phyloP scores from a whole-genome alignment of 2,888 invertebrate species.

The Nematopogon swammerdamellus region DNA sequence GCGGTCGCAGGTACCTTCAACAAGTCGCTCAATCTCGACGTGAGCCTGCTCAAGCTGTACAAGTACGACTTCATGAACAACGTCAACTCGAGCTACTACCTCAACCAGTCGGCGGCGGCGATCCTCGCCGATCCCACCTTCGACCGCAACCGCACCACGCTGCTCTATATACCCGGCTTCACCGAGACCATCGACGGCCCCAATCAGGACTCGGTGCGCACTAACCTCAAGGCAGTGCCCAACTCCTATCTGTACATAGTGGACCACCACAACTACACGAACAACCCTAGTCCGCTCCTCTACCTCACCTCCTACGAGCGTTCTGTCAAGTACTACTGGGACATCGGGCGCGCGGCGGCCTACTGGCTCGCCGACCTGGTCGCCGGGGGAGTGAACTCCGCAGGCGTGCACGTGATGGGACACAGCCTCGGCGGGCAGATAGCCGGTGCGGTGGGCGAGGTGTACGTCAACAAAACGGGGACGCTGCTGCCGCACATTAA shows the following conservation, averaged over 20 bases:
- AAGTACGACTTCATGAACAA: constrained; percentile 45
- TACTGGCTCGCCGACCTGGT: constrained; percentile 27
- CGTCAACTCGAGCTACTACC: constrained; percentile 28
- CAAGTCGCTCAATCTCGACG: neutral
- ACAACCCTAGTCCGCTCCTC: constrained; percentile 24
- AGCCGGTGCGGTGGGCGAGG: constrained; percentile 27
- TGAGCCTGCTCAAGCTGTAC: constrained; percentile 17
- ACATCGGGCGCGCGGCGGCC: constrained; percentile 33
- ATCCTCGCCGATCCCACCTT: constrained; percentile 29
- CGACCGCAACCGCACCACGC: constrained; percentile 17
- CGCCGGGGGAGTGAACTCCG: constrained; percentile 27
- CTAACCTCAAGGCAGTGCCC: constrained; percentile 31
- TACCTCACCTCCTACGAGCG: constrained; percentile 35
- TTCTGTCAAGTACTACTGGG: constrained; percentile 30
- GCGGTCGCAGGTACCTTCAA: neutral
- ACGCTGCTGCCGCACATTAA: constrained; percentile 37
- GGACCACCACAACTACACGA: constrained; percentile 40
- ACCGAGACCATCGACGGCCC: constrained; percentile 24
- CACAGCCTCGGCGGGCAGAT: constrained; percentile 44
- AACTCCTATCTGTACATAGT: constrained; percentile 37
- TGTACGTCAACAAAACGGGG: constrained; percentile 25
- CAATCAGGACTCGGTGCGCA: constrained; percentile 32
- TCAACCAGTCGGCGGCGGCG: constrained; percentile 26
- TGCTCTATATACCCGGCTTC: neutral
- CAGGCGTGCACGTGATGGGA: constrained; percentile 36